Conservation (phyloP, 2,888 invertebrate genomes). For the Machimus atricapillus region DNA sequence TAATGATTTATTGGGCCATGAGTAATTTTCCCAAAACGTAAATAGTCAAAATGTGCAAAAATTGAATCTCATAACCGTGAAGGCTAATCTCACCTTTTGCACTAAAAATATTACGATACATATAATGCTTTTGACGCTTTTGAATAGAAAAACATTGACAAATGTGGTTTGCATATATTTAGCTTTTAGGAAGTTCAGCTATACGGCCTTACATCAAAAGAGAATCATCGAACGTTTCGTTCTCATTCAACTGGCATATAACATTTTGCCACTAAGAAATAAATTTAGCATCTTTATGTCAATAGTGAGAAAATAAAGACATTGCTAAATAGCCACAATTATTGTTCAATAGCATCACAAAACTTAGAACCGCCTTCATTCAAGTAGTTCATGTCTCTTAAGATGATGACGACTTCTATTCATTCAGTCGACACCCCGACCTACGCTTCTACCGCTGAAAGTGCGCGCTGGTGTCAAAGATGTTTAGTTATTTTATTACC, state of each 20-base stretch:
- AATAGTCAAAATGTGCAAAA: neutral
- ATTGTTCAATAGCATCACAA: neutral
- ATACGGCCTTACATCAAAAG: neutral
- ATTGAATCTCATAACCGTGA: neutral
- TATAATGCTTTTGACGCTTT: neutral
- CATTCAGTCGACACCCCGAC: neutral
- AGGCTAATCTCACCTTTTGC: neutral
- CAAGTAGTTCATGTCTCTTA: neutral
- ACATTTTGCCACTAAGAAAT: neutral
- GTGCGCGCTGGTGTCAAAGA: neutral
- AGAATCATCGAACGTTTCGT: neutral
- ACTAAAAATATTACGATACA: neutral
- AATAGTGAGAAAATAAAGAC: neutral
- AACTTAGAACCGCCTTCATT: neutral
- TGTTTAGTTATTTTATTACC: neutral
- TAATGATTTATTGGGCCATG: neutral
- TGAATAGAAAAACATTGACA: neutral
- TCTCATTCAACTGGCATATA: neutral
- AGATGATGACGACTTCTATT: neutral
- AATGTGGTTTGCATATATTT: neutral
- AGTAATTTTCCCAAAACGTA: neutral
- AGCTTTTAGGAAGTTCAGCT: neutral
- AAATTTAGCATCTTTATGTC: neutral
- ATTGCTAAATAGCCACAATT: neutral
- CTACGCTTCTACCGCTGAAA: neutral